These are phyloP conservation scores for Folsomia manolachei DNA, from an alignment of 2,888 invertebrate species.

Conservation along the genomic window DNA sequence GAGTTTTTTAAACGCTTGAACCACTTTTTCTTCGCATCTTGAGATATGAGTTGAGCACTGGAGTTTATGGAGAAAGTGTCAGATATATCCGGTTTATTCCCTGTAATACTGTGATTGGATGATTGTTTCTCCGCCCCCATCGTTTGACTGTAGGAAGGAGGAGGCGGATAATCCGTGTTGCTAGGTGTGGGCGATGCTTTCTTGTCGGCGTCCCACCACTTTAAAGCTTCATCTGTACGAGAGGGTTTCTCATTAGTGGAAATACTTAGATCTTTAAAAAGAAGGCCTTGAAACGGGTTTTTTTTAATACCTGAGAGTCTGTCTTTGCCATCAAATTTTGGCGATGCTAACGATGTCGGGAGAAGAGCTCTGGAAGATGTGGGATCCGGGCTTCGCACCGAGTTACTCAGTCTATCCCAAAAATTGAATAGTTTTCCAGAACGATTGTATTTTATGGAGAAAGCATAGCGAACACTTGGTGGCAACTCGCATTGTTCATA, in stretches of 20 bases:
- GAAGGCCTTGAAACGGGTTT: background rate
- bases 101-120: background rate
- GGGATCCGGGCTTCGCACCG: conserved; percentile 51
- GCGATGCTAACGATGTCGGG: background rate
- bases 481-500: conserved; percentile 67
- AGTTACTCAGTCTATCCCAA: conserved; percentile 66
- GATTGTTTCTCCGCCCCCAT: background rate
- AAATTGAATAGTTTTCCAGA: conserved; percentile 63
- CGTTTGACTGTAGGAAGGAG: background rate
- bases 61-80: conserved; percentile 43
- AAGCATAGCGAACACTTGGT: conserved; percentile 64
- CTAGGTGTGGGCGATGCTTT: conserved; percentile 1
- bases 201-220: conserved; percentile 24
- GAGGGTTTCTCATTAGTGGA: too few species aligned
- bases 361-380: background rate
- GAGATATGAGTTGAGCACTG: conserved; percentile 30
- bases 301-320: background rate
- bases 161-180: background rate
- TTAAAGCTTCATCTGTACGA: conserved; percentile 15
- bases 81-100: background rate
- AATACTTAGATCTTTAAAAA: background rate
- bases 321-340: background rate
- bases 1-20: conserved; percentile 42
- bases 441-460: conserved; percentile 63
- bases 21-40: conserved; percentile 33